These are phyloP conservation scores for Xylota sylvarum DNA, from an alignment of 2,888 invertebrate genomes.

Conservation along the genomic window DNA sequence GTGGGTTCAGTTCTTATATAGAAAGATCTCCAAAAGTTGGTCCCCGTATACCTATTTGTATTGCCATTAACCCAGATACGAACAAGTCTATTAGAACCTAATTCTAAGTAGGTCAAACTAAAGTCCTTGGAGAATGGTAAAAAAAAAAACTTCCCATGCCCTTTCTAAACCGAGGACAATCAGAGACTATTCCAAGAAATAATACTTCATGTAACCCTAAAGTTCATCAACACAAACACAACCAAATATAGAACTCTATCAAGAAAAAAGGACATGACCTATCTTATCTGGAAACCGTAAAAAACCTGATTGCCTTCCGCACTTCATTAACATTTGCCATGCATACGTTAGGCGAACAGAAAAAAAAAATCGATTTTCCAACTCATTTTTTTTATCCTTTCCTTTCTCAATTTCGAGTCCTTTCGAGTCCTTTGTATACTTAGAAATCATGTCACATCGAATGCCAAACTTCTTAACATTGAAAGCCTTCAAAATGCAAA, in stretches of 20 bases:
- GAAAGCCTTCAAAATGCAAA: constrained; percentile 38
- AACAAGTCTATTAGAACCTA: too few species aligned
- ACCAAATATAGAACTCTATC: not conserved
- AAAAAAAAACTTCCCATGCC: not conserved
- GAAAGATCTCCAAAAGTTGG: too few species aligned
- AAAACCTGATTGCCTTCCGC: constrained; percentile 18
- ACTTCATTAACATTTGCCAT: constrained; percentile 47
- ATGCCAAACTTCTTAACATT: constrained; percentile 62
- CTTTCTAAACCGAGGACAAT: constrained; percentile 1
- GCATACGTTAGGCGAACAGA: not conserved
- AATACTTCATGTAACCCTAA: not conserved
- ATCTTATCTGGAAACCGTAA: constrained; percentile 6
- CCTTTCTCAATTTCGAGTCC: not conserved
- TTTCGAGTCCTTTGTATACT: constrained; percentile 51
- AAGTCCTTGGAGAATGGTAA: not conserved
- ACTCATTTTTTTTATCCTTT: not conserved
- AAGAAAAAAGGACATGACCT: constrained; percentile 1
- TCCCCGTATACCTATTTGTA: too few species aligned
- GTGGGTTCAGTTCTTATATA: too few species aligned
- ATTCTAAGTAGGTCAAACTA: constrained; percentile 1
- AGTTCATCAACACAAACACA: constrained; percentile 22
- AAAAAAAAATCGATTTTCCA: constrained; percentile 15
- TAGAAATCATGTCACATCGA: constrained; percentile 56
- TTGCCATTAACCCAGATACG: too few species aligned
- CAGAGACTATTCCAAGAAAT: not conserved